These are phyloP conservation scores for Corythornis madagascariensis DNA, from an alignment of 2,113 vertebrate species.

Conservation along the genomic window DNA sequence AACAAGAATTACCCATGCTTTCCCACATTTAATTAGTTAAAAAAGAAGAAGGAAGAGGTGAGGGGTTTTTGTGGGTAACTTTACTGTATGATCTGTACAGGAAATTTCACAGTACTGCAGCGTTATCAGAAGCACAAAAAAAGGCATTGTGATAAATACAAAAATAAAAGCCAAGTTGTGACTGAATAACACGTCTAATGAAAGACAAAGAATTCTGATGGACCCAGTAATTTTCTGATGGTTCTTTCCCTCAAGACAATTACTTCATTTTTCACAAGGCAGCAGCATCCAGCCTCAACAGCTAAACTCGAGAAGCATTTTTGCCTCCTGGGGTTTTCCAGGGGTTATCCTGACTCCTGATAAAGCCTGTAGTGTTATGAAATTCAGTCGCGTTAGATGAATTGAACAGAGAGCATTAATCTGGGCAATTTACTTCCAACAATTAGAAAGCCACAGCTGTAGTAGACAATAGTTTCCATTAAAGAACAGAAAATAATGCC, in stretches of 20 bases:
- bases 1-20: not conserved
- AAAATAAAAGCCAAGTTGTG: not conserved
- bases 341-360: slow-evolving; percentile 54
- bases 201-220: slow-evolving; percentile 24
- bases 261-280: slow-evolving; percentile 56
- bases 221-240: not conserved
- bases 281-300: slow-evolving; percentile 43
- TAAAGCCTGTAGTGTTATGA: slow-evolving; percentile 68
- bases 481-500: slow-evolving; percentile 25
- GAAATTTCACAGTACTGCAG: not conserved
- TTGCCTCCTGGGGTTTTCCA: slow-evolving; percentile 59
- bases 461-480: slow-evolving; percentile 32
- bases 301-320: slow-evolving; percentile 64
- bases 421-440: slow-evolving; percentile 53
- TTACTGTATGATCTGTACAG: not conserved
- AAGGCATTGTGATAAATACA: slow-evolving; percentile 1
- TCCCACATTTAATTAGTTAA: fast-evolving
- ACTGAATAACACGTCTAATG: not conserved
- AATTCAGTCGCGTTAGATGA: slow-evolving; percentile 46
- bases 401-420: slow-evolving; percentile 51
- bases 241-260: slow-evolving; percentile 44
- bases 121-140: not conserved
- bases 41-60: fast-evolving
- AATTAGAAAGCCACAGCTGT: slow-evolving; percentile 25
- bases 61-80: not conserved